Base-by-base conservation (phyloP, 2,113 vertebrate species). In the Lepus europaeus region DNA sequence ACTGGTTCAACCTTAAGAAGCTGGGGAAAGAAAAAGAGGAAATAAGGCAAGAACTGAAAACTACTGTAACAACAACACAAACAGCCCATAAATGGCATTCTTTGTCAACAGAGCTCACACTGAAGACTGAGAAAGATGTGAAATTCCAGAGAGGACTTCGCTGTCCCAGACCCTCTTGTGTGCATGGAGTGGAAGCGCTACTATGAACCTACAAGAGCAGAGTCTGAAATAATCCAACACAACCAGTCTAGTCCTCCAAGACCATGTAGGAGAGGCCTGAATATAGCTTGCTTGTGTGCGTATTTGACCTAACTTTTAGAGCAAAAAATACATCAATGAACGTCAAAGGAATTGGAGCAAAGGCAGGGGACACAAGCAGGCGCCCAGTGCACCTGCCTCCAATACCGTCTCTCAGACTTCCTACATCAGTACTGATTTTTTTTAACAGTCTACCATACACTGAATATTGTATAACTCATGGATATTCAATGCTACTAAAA, bases 41-140 rank as follows among this genome's bases (percentile, higher is more conserved):
- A 97, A 93, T 72, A 93, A 93, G 36, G 45, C 79, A 91, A 84
- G 82, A 94, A 70, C 61, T 49, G 8, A 96, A 97, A 89, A 63
- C 31, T 66, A 83, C 88, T 85, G 80, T 87, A 94, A 91, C 94
- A 93, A 84, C 69, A 95, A 91, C 89, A 96, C 72, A 51, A 17
- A 39, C 89, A 95, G 33, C 83, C 33, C 66, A n/a, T 89, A 77
- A 94, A 95, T 63, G 72, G 83, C 93, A 87, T 87, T 53, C 64
- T 96, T 95, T 87, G 89, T 78, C 72, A 53, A 77, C 91, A 77
- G 66, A 86, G 4, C 12, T 87, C 66, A 63, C n/a, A 25, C 0
- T 36, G n/a, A 93, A 96, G 61, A 29, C 81, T 36, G n/a, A 25
- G 68, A 82, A 95, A 69, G 56, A 45, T 66, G 66, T 66, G 19